Conservation (phyloP, 2,888 invertebrate species). For the Harmothoe impar region DNA sequence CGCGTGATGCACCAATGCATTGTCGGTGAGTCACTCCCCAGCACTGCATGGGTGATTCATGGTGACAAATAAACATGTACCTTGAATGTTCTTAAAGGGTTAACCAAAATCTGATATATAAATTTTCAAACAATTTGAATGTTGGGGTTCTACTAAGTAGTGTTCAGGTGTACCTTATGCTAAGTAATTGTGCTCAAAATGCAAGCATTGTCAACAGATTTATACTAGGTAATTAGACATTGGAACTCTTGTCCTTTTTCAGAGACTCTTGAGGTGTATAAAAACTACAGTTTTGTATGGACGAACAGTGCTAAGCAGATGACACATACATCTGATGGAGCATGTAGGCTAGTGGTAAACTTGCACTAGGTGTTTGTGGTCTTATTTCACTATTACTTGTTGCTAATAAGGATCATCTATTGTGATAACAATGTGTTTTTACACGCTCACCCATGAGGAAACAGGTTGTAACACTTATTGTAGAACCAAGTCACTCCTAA, state of each 20-base stretch:
- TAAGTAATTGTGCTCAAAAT: not conserved
- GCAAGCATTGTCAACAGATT: constrained; percentile 22
- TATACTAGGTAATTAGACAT: not conserved
- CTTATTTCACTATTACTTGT: not conserved
- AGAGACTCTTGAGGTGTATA: not conserved
- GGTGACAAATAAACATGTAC: no score
- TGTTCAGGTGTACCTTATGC: not conserved
- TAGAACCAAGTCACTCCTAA: not conserved
- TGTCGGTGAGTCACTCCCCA: no score
- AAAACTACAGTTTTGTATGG: not conserved
- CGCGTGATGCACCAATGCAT: no score
- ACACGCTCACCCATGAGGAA: not conserved
- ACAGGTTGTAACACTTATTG: not conserved
- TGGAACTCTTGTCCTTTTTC: not conserved
- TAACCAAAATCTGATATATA: not conserved
- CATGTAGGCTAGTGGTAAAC: not conserved
- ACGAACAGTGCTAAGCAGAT: not conserved
- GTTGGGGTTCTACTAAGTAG: not conserved
- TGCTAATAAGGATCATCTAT: not conserved
- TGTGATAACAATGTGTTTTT: not conserved
- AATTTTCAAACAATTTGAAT: not conserved
- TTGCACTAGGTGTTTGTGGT: constrained; percentile 15
- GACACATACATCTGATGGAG: not conserved
- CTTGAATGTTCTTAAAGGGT: not conserved
- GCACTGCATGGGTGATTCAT: no score